These are phyloP conservation scores for Anthopleura sola DNA, from an alignment of 64 coral and sea anemone genomes.

Conservation along the genomic window DNA sequence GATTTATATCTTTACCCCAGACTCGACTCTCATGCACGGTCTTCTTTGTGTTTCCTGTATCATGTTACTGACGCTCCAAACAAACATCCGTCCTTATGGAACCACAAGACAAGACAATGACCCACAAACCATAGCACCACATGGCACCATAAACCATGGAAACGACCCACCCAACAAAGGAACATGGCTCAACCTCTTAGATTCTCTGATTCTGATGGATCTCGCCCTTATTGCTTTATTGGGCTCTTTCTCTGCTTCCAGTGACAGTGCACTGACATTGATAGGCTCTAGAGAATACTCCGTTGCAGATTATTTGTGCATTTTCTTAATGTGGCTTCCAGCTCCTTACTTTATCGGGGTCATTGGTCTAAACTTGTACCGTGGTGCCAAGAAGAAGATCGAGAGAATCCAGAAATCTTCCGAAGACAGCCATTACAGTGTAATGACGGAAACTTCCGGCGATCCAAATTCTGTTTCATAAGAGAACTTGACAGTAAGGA, in stretches of 20 bases:
- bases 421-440: background rate
- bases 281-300: conserved; percentile 17
- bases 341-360: conserved; percentile 32
- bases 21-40: conserved; percentile 5
- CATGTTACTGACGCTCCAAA: conserved; percentile 28
- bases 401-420: background rate
- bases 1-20: conserved; percentile 24
- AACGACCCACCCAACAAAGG: background rate
- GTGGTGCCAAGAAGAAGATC: background rate
- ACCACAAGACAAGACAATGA: background rate
- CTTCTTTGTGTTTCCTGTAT: conserved; percentile 24
- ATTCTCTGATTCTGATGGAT: conserved; percentile 34
- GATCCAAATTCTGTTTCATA: background rate
- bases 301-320: conserved; percentile 6
- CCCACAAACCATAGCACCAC: too few species aligned
- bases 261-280: conserved; percentile 19
- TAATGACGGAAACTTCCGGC: background rate
- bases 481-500: too few species aligned
- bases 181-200: conserved; percentile 41
- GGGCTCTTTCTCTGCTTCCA: conserved; percentile 31
- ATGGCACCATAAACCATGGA: background rate
- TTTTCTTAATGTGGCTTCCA: conserved; percentile 44
- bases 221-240: conserved; percentile 32
- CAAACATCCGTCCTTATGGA: conserved; percentile 52
- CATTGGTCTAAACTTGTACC: conserved; percentile 6